Evolutionary conservation across 1,140 invertebrate species (phyloP).

Genomic region (Ips typographus): DNA sequence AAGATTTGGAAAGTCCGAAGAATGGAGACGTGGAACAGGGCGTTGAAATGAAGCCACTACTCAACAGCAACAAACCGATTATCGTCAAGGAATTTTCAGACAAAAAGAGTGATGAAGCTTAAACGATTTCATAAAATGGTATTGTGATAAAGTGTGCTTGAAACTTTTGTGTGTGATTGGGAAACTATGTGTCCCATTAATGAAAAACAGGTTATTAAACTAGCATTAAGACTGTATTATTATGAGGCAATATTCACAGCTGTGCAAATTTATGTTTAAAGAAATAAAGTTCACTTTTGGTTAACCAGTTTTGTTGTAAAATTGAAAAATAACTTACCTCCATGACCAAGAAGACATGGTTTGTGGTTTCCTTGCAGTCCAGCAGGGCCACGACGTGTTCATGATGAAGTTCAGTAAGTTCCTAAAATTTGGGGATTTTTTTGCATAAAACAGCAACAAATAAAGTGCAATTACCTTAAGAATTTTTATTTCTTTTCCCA

Average conservation of each 20-base stretch:
- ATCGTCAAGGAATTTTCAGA: conserved; percentile 30
- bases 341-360: conserved; percentile 96
- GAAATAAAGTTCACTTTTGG: too few species aligned
- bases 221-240: too few species aligned
- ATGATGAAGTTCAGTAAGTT: conserved; percentile 94
- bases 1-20: not conserved
- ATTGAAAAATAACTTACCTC: conserved; percentile 65
- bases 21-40: conserved; percentile 38
- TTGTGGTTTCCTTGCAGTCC: conserved; percentile 94
- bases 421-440: conserved; percentile 58
- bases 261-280: too few species aligned
- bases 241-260: too few species aligned
- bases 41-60: conserved; percentile 45
- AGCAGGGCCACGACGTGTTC: conserved; percentile 96
- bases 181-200: not conserved
- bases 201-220: too few species aligned
- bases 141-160: conserved; percentile 16
- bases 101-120: conserved; percentile 14
- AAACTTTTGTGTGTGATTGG: not conserved
- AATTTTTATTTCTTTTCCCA: conserved; percentile 98
- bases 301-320: too few species aligned
- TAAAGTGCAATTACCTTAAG: conserved; percentile 69
- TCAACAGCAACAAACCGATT: conserved; percentile 29
- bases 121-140: not conserved
- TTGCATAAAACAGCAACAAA: conserved; percentile 2